A percentile compares a stretch with the other conserved stretches of the same genome.
These are phyloP conservation scores for Mamestra brassicae DNA, from an alignment of 2,888 invertebrate genomes.

Conservation along the genomic window DNA sequence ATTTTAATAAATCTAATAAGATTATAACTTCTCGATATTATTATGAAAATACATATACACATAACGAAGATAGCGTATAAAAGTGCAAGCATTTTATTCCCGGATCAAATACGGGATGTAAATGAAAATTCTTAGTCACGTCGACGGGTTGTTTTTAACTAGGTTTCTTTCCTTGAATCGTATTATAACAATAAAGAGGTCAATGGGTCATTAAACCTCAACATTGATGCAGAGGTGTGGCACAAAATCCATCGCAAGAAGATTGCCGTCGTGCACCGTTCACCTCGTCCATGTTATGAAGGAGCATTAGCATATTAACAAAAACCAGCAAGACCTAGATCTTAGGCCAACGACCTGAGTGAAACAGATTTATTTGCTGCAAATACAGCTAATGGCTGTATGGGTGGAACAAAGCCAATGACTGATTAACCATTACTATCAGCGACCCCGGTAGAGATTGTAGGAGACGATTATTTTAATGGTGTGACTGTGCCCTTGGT, in stretches of 20 bases:
- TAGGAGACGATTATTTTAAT: constrained; percentile 34
- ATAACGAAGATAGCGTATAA: background rate
- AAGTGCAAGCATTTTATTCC: background rate
- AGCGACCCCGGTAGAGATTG: constrained; percentile 52
- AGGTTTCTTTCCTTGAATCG: constrained; percentile 7
- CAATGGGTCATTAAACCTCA: constrained; percentile 67
- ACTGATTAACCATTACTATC: constrained; percentile 49
- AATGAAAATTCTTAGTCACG: background rate
- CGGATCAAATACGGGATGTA: background rate
- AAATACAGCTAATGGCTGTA: constrained; percentile 26
- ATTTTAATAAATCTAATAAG: no score
- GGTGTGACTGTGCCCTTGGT: constrained; percentile 44
- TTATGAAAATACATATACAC: no score
- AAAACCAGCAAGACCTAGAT: constrained; percentile 67
- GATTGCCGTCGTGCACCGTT: constrained; percentile 66
- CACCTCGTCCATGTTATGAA: constrained; percentile 67
- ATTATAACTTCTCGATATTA: no score
- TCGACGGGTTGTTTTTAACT: background rate
- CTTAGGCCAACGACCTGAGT: constrained; percentile 65
- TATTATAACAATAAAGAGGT: constrained; percentile 48
- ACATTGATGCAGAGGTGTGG: constrained; percentile 67
- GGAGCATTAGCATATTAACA: constrained; percentile 72
- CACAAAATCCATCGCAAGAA: constrained; percentile 64
- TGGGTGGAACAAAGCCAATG: constrained; percentile 40
- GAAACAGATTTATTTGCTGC: constrained; percentile 32